Base-by-base conservation (phyloP, 2,888 invertebrate species). In the Heliconius ismenius region DNA sequence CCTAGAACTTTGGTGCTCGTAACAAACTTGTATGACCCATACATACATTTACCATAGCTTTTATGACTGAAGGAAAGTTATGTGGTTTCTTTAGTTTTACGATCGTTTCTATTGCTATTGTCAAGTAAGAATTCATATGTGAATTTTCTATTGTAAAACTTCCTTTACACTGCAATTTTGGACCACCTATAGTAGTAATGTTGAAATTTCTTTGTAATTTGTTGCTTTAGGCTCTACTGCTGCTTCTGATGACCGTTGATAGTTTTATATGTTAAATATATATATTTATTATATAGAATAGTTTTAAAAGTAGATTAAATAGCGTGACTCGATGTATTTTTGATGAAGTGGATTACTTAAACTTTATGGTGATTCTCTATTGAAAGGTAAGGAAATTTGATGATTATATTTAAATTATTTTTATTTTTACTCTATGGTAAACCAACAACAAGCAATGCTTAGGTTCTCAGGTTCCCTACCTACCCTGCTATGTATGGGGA, bases 31-130 rank as follows among this genome's bases (percentile, higher is more conserved):
- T 76, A 60, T 26, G 60, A 60, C 60, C 60, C 60, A 60, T 60
- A 62, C 62, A 62, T 26, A 62, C 78, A 63, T 74, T 77, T 75
- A 60, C 76, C 73, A n/a, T 26, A 26, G 73, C 36, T 76, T 79
- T 77, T 79, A 79, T 70, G 77, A 76, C 64, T 72, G 78, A 82
- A 58, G 81, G 86, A 86, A 86, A 86, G 86, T 83, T 84, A 83
- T 80, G 70, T 76, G 80, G 79, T 79, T 73, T 75, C 73, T 77
- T 68, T 58, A 58, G 69, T 76, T 81, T 81, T 81, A 81, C 81
- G 81, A 81, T 68, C 80, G 79, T 82, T 79, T 74, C 78, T 78
- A 78, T 78, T 32, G 60, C 75, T 80, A 82, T 82, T 83, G 83
- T 82, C 80, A 79, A 80, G 83, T 83, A n/a, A 84, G 84, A 82